Evolutionary conservation across 2,113 vertebrate genomes (phyloP).

Genomic region (Sebastes fasciatus): DNA sequence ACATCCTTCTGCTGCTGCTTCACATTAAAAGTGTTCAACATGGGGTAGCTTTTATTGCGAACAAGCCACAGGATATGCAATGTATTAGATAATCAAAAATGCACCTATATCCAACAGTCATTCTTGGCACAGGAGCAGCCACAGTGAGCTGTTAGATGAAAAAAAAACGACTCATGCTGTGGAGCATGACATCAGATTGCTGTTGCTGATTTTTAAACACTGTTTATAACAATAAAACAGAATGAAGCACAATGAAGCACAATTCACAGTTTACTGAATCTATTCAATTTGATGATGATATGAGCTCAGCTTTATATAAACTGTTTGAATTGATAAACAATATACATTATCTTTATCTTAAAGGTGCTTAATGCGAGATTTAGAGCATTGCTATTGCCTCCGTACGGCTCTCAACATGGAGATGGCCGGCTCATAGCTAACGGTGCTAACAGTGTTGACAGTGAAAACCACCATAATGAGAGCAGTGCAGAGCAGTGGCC

Average conservation of each 20-base stretch:
- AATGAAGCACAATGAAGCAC: not conserved
- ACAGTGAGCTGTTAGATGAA: not conserved
- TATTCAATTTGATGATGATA: not conserved
- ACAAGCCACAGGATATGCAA: not conserved
- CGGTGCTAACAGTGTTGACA: no score
- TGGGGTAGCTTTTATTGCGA: not conserved
- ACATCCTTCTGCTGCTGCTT: not conserved
- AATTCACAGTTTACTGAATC: not conserved
- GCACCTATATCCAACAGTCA: no score
- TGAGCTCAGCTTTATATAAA: not conserved
- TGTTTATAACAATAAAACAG: not conserved
- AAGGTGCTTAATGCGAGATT: no score
- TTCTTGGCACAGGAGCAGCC: not conserved
- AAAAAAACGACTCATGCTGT: not conserved
- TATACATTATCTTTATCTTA: not conserved
- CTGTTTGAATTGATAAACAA: conserved; percentile 15
- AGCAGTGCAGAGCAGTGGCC: no score
- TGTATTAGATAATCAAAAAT: not conserved
- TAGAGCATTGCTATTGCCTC: no score
- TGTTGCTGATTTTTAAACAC: not conserved
- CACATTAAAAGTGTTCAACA: not conserved
- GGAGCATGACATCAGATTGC: not conserved
- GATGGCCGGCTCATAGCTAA: no score
- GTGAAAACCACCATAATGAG: no score
- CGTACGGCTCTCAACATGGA: no score